These are phyloP conservation scores for Notothenia coriiceps DNA, from an alignment of 2,113 vertebrate species.

Conservation along the genomic window DNA sequence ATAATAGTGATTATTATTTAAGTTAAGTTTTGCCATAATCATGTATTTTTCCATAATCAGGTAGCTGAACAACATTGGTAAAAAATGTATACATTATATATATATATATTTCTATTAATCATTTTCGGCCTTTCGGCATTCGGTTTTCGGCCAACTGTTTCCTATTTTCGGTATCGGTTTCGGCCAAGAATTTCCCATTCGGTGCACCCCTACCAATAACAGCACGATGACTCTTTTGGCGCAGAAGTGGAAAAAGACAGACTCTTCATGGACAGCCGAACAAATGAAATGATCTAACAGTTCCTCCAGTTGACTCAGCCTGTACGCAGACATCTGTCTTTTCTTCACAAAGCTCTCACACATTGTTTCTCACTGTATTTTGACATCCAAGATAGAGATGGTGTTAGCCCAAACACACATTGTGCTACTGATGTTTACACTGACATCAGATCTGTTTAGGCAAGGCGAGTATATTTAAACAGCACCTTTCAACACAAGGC, in stretches of 20 bases:
- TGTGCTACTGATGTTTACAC: constrained; percentile 22
- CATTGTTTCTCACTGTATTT: constrained; percentile 53
- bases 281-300: constrained; percentile 1
- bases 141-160: no score
- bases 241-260: not conserved
- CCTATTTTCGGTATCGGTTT: no score
- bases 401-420: constrained; percentile 23
- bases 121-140: no score
- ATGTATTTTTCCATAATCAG: no score
- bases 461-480: no score
- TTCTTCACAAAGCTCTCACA: constrained; percentile 40
- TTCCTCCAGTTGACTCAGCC: constrained; percentile 13
- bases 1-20: no score
- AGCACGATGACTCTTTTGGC: not conserved
- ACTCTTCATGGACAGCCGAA: not conserved
- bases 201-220: not conserved
- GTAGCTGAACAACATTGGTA: no score
- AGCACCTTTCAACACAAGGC: no score
- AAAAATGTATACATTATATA: no score
- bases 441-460: not conserved
- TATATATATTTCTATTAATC: no score
- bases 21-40: no score
- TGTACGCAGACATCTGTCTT: constrained; percentile 38
- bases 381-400: constrained; percentile 32
- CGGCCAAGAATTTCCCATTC: no score